phyloP scores from a whole-genome alignment of 1,140 invertebrate genomes.

The Drosophila melanogaster region DNA sequence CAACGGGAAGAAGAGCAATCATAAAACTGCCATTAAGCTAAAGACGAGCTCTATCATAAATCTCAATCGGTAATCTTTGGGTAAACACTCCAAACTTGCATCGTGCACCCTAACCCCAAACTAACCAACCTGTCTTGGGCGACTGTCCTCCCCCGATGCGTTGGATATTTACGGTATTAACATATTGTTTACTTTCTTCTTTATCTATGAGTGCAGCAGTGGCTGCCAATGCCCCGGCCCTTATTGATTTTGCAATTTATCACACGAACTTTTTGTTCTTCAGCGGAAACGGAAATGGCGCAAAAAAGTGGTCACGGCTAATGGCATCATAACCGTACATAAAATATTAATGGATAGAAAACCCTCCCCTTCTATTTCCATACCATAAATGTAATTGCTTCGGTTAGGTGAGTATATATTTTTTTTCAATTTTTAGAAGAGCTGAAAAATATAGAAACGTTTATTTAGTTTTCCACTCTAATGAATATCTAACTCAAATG shows the following conservation, averaged over 20 bases:
- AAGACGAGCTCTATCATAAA: slow-evolving; percentile 60
- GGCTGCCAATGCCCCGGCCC: not conserved
- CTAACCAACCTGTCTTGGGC: not conserved
- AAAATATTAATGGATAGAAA: not conserved
- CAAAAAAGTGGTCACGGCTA: slow-evolving; percentile 1
- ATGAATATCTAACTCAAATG: too few species aligned
- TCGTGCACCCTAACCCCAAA: slow-evolving; percentile 15
- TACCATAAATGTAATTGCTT: too few species aligned
- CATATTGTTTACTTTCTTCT: slow-evolving; percentile 71
- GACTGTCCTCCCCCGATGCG: slow-evolving; percentile 1
- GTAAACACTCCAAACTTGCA: slow-evolving; percentile 30
- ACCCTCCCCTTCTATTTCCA: too few species aligned
- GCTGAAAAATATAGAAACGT: too few species aligned
- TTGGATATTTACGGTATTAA: slow-evolving; percentile 51
- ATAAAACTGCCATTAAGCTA: slow-evolving; percentile 76
- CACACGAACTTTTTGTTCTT: slow-evolving; percentile 54
- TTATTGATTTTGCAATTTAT: slow-evolving; percentile 70
- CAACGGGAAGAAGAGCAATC: slow-evolving; percentile 56
- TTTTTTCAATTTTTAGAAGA: too few species aligned
- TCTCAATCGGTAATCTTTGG: slow-evolving; percentile 65
- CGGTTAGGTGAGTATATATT: too few species aligned
- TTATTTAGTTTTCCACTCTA: too few species aligned
- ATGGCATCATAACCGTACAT: not conserved
- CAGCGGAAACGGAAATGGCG: slow-evolving; percentile 55
- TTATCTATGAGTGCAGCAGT: slow-evolving; percentile 35